Evolutionary conservation across 2,888 invertebrate species (phyloP), one percentile per base, ranked within the genome.

Genomic region (Xanthostigma xanthostigma): DNA sequence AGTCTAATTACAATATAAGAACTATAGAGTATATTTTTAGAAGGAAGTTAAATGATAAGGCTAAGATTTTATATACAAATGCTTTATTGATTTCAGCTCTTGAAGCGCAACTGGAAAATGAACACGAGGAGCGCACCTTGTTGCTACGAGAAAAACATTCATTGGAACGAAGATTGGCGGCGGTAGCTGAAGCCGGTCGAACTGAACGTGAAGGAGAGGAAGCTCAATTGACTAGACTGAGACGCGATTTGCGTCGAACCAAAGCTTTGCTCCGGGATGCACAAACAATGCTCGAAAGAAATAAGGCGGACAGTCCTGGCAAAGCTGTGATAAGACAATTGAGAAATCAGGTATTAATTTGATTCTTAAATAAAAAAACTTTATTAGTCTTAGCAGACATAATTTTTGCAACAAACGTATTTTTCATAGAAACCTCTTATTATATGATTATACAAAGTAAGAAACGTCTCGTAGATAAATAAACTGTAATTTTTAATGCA

Each of bases 241-340:
- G 88, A 62, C 76, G 88, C 54, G 94, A 95, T 60, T 67, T 96
- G 58, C 86, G 89, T 63, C 76, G 90, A 62, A 93, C 93, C 53
- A 86, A 90, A 61, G 94, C 91, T 0, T 66, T 95, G 49, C 72
- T 95, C 0, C 81, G 88, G 55, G 95, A 96, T 64, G 91, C 95
- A 2, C 94, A 95, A 61, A 80, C 86, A 0, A 90, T 93, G 76
- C 70, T 95, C 49, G 90, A 94, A 58, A 81, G 91, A 53, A 81
- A 85, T 35, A 90, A 90, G 63, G 84, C 85, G 36, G 90, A 92
- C 54, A 84, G 86, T 11, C 85, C 89, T 0, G 85, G 83, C 55
- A 89, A 88, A 60, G 75, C 79, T 33, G 74, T 84, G 54, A 76
- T 88, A 44, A 70, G 86, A 56, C 85, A 86, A 58, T 70, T 89